Conservation (phyloP, 2,888 invertebrate species). For the Laspeyria flexula region DNA sequence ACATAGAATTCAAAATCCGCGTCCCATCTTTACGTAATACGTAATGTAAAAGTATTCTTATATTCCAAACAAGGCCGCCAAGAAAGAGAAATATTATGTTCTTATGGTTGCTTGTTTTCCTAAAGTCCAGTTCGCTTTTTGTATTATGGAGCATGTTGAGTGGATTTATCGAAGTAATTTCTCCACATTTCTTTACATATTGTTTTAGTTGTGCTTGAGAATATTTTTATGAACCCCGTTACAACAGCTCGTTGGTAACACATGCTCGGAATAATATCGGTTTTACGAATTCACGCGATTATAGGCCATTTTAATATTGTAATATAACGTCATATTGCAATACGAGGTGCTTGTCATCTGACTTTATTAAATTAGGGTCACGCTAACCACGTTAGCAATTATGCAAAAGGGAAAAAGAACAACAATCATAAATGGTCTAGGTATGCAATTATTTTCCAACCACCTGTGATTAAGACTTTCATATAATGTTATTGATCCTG, state of each 20-base stretch:
- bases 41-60: background rate
- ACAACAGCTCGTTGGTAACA: slow-evolving; percentile 49
- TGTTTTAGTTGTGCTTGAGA: slow-evolving; percentile 50
- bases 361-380: slow-evolving; percentile 6
- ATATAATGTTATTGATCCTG: too few species aligned
- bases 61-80: slow-evolving; percentile 3
- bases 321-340: too few species aligned
- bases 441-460: too few species aligned
- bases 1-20: background rate
- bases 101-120: slow-evolving; percentile 18
- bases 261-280: slow-evolving; percentile 51
- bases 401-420: too few species aligned
- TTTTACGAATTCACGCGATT: slow-evolving; percentile 52
- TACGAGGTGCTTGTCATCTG: slow-evolving; percentile 1
- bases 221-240: slow-evolving; percentile 61
- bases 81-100: slow-evolving; percentile 31
- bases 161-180: slow-evolving; percentile 65
- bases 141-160: slow-evolving; percentile 60
- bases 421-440: too few species aligned
- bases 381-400: background rate
- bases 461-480: too few species aligned
- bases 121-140: slow-evolving; percentile 50
- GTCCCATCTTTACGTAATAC: background rate
- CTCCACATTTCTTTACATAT: slow-evolving; percentile 55
- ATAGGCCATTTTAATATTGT: slow-evolving; percentile 32